These are phyloP conservation scores for Podotricha telesiphe DNA, from an alignment of 2,888 invertebrate genomes.

Conservation along the genomic window DNA sequence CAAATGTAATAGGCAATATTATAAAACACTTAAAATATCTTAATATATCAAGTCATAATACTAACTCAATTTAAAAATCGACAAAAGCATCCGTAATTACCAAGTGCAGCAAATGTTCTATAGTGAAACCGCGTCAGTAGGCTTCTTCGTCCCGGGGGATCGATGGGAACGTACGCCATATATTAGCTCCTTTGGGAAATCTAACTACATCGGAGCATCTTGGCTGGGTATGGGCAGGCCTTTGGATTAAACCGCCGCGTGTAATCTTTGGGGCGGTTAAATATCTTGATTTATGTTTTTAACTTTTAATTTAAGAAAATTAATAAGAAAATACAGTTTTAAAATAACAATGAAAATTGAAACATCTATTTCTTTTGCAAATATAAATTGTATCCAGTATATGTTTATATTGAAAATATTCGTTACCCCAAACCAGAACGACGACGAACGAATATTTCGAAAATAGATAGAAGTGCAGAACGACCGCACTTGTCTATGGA, in stretches of 20 bases:
- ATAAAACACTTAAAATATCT: too few relatives aligned
- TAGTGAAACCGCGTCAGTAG: constrained; percentile 3
- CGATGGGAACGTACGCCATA: constrained; percentile 9
- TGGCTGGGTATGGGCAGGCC: background rate
- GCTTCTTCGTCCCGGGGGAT: background rate
- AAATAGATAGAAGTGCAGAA: too few relatives aligned
- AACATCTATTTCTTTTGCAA: too few relatives aligned
- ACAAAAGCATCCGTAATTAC: background rate
- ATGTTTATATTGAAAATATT: too few relatives aligned
- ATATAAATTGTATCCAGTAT: too few relatives aligned
- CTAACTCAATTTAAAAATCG: background rate
- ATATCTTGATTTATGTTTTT: constrained; percentile 10
- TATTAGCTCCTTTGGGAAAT: constrained; percentile 23
- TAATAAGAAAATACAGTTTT: too few relatives aligned
- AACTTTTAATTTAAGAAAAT: background rate
- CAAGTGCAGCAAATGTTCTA: background rate
- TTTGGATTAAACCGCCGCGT: background rate
- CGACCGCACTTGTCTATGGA: too few relatives aligned
- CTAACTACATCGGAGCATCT: constrained; percentile 19
- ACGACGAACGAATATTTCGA: too few relatives aligned
- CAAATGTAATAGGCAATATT: too few relatives aligned
- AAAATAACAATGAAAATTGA: background rate
- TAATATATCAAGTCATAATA: background rate
- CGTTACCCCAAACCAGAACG: too few relatives aligned
- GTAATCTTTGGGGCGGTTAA: constrained; percentile 13